phyloP scores from a whole-genome alignment of 2,113 vertebrate genomes.

The Istiophorus platypterus region DNA sequence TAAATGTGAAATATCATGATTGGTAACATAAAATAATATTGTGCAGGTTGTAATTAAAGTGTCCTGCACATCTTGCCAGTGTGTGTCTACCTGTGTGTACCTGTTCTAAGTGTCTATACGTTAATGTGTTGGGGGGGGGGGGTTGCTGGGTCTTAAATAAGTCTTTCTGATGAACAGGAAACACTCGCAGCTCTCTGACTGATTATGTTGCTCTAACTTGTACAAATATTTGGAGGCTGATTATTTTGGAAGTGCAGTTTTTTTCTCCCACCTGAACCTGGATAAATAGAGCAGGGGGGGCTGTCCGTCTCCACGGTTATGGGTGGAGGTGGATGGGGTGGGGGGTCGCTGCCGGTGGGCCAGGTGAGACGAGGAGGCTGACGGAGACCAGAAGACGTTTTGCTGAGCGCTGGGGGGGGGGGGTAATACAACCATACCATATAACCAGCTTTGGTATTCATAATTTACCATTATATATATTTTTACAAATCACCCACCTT shows the following conservation, averaged over 20 bases:
- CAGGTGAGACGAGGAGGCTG: slow-evolving; percentile 53
- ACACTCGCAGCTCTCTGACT: slow-evolving; percentile 52
- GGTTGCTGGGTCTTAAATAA: not conserved
- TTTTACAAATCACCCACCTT: no score
- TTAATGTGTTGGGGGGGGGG: not conserved
- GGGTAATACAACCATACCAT: no score
- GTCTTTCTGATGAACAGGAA: slow-evolving; percentile 30
- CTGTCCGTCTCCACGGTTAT: slow-evolving; percentile 57
- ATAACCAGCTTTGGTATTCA: no score
- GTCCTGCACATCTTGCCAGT: not conserved
- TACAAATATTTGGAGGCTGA: slow-evolving; percentile 69
- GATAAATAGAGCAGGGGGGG: slow-evolving; percentile 46
- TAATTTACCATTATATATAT: no score
- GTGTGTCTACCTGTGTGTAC: slow-evolving; percentile 9
- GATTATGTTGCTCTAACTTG: slow-evolving; percentile 68
- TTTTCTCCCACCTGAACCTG: slow-evolving; percentile 26
- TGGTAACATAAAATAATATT: no score
- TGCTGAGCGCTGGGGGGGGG: not conserved
- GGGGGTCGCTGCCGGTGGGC: slow-evolving; percentile 47
- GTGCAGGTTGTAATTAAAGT: no score
- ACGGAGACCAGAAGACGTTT: slow-evolving; percentile 16
- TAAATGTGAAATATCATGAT: no score
- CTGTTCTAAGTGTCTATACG: not conserved
- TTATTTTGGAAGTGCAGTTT: slow-evolving; percentile 60
- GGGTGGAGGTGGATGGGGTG: not conserved